Percentiles rank a stretch among this genome's conserved stretches.
phyloP scores from a whole-genome alignment of 2,797 vertebrate genomes.

The Clarias pachynema region DNA sequence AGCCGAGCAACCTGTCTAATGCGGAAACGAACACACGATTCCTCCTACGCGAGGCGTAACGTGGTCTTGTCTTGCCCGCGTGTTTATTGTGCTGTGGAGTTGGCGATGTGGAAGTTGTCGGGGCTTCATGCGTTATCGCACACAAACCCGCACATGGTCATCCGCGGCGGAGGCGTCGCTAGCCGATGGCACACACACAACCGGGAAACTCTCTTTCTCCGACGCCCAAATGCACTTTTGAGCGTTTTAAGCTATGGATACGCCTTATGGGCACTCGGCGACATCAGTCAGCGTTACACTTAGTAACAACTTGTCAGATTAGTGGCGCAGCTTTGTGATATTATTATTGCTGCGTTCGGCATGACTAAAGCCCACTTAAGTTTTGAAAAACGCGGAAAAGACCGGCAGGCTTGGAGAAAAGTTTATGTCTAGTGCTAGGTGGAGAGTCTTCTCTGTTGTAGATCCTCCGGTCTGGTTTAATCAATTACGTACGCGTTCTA shows the following conservation, averaged over 20 bases:
- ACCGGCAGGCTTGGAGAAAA: neutral
- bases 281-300: neutral
- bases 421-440: neutral
- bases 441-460: neutral
- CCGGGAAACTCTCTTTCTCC: neutral
- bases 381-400: neutral
- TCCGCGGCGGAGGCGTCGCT: slow-evolving; percentile 42
- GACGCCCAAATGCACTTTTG: neutral
- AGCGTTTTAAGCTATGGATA: neutral
- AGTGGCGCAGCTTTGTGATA: neutral
- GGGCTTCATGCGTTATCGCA: slow-evolving; percentile 54
- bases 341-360: neutral
- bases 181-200: slow-evolving; percentile 21
- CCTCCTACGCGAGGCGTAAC: neutral
- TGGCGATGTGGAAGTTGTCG: slow-evolving; percentile 46
- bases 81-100: slow-evolving; percentile 41
- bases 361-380: neutral
- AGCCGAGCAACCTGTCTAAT: slow-evolving; percentile 4
- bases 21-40: slow-evolving; percentile 14
- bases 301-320: neutral
- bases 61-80: neutral
- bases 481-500: slow-evolving; percentile 15
- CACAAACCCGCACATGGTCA: slow-evolving; percentile 45
- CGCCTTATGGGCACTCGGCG: neutral
- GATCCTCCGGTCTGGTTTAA: neutral